Evolutionary conservation across 2,797 vertebrate species (phyloP).

Genomic region (Sphenodon punctatus): DNA sequence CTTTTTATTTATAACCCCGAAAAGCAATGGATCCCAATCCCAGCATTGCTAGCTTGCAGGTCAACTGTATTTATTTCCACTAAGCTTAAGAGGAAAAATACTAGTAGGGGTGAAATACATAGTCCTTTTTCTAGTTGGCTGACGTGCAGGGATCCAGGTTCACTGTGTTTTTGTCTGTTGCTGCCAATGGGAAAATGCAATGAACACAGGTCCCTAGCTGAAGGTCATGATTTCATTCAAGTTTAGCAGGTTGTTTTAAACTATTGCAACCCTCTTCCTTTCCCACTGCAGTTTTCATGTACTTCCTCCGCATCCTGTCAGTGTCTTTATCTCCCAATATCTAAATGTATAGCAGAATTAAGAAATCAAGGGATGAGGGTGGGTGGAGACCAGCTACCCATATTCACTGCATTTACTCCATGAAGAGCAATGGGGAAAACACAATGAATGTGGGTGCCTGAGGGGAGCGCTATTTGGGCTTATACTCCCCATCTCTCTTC

Average conservation of each 20-base stretch:
- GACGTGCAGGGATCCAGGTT: background rate
- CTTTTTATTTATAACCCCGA: background rate
- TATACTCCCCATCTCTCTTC: background rate
- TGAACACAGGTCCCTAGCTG: too few species aligned
- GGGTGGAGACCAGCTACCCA: too few species aligned
- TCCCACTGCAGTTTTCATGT: background rate
- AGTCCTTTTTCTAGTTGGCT: fast-evolving
- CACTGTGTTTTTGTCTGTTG: fast-evolving
- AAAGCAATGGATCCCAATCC: background rate
- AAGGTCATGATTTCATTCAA: background rate
- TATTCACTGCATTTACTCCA: too few species aligned
- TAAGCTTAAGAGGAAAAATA: background rate
- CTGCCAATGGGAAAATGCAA: too few species aligned
- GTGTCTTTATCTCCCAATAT: background rate
- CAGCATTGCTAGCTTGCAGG: fast-evolving
- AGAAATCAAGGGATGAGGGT: too few species aligned
- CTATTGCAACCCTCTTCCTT: background rate
- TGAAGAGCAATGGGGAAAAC: too few species aligned
- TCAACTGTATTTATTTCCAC: background rate
- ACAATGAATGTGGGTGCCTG: too few species aligned
- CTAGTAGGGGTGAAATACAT: fast-evolving
- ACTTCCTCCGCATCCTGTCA: background rate
- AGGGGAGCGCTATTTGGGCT: too few species aligned
- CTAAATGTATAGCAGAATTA: background rate
- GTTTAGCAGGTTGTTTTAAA: too few species aligned